Percentiles rank a stretch among this genome's conserved stretches.
Evolutionary conservation across 2,113 vertebrate genomes (phyloP).

Genomic region (Raja brachyura): DNA sequence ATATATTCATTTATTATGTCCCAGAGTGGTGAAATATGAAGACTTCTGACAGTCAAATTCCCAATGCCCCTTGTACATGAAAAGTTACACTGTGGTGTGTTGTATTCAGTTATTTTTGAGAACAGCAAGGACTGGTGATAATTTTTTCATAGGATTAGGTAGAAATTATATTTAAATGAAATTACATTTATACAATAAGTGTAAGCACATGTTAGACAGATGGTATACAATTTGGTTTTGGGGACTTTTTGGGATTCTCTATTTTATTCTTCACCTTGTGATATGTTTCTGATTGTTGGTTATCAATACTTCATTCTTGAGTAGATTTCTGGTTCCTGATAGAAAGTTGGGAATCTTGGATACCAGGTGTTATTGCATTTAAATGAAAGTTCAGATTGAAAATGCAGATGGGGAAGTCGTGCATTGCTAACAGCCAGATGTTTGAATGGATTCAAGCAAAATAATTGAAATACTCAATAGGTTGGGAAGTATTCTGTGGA

Average conservation of each 20-base stretch:
- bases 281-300: background rate
- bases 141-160: background rate
- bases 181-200: background rate
- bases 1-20: background rate
- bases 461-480: too few species aligned
- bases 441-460: background rate
- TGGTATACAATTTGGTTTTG: background rate
- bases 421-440: background rate
- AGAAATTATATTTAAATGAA: background rate
- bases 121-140: background rate
- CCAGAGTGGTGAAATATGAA: background rate
- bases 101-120: background rate
- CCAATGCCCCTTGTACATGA: too few species aligned
- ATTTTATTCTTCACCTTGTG: background rate
- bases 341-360: background rate
- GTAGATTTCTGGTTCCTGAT: background rate
- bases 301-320: background rate
- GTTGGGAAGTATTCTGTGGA: too few species aligned
- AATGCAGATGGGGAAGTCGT: background rate
- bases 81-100: background rate
- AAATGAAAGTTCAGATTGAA: background rate
- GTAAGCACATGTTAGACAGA: background rate
- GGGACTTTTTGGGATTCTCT: background rate
- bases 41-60: background rate
- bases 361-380: background rate